Evolutionary conservation across 2,888 invertebrate species (phyloP).

Genomic region (Nymphalis polychloros): DNA sequence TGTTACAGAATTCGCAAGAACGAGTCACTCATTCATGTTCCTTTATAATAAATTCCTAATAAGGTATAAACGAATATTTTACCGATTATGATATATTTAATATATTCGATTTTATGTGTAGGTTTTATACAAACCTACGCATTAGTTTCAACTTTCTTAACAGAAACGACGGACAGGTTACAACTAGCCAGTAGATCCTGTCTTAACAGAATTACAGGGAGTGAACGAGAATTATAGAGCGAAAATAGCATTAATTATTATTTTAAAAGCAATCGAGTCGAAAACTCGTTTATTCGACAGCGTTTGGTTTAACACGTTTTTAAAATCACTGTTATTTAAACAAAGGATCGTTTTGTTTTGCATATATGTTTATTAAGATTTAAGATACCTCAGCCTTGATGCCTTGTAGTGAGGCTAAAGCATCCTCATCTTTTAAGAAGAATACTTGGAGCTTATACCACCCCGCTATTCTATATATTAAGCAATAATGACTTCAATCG

Average conservation of each 20-base stretch:
- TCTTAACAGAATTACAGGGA: slow-evolving; percentile 39
- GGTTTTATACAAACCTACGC: slow-evolving; percentile 39
- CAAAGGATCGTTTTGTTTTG: not conserved
- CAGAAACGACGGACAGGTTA: slow-evolving; percentile 39
- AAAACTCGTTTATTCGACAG: slow-evolving; percentile 33
- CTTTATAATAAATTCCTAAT: not conserved
- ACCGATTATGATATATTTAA: slow-evolving; percentile 25
- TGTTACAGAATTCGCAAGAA: not conserved
- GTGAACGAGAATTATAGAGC: slow-evolving; percentile 40
- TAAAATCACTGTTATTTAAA: slow-evolving; percentile 24
- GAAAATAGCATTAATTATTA: slow-evolving; percentile 42
- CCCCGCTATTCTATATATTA: no score
- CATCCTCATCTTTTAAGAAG: no score
- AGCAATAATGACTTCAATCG: no score
- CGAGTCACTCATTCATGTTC: not conserved
- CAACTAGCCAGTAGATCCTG: slow-evolving; percentile 40
- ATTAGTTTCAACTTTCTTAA: slow-evolving; percentile 41
- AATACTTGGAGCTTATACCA: no score
- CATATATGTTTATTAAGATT: no score
- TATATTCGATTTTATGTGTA: slow-evolving; percentile 32
- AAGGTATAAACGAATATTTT: not conserved
- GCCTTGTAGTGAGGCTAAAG: no score
- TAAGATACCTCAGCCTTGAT: no score
- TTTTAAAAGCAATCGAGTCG: slow-evolving; percentile 36
- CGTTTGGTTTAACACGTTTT: slow-evolving; percentile 25